Conservation (phyloP, 2,113 vertebrate species). For the Corynorhinus townsendii region DNA sequence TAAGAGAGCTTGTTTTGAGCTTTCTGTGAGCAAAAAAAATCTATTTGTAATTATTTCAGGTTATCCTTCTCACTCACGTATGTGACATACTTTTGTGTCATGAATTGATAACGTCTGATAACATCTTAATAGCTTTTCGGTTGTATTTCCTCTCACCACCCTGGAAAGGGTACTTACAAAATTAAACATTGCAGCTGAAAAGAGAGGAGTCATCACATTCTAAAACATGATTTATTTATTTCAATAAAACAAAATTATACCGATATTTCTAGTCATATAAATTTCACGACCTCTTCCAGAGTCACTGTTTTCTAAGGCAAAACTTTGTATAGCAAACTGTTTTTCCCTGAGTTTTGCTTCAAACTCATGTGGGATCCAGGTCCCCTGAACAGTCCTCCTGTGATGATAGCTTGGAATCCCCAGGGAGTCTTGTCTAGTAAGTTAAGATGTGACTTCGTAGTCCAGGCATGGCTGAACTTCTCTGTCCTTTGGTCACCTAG, state of each 20-base stretch:
- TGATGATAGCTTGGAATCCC: not conserved
- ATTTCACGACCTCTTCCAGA: conserved; percentile 18
- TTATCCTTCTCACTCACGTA: conserved; percentile 62
- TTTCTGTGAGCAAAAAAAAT: conserved; percentile 69
- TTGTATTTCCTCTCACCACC: conserved; percentile 31
- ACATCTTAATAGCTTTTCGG: conserved; percentile 71
- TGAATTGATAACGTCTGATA: conserved; percentile 66
- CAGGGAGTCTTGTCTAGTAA: not conserved
- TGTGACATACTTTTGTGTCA: conserved; percentile 17
- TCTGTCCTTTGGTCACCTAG: not conserved
- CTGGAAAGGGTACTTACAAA: conserved; percentile 54
- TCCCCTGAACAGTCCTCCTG: not conserved
- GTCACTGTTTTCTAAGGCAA: not conserved
- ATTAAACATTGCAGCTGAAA: conserved; percentile 24
- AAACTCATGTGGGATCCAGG: not conserved
- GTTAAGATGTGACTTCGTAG: not conserved
- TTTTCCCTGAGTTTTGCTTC: not conserved
- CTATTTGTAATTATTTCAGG: conserved; percentile 66
- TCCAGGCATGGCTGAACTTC: not conserved
- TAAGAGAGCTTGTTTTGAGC: conserved; percentile 39
- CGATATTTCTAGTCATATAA: conserved; percentile 33
- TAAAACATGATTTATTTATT: conserved; percentile 54
- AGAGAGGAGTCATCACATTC: conserved; percentile 56
- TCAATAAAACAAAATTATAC: conserved; percentile 52
- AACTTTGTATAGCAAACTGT: not conserved